phyloP scores from a whole-genome alignment of 1,140 invertebrate genomes.

The Zophobas atratus region DNA sequence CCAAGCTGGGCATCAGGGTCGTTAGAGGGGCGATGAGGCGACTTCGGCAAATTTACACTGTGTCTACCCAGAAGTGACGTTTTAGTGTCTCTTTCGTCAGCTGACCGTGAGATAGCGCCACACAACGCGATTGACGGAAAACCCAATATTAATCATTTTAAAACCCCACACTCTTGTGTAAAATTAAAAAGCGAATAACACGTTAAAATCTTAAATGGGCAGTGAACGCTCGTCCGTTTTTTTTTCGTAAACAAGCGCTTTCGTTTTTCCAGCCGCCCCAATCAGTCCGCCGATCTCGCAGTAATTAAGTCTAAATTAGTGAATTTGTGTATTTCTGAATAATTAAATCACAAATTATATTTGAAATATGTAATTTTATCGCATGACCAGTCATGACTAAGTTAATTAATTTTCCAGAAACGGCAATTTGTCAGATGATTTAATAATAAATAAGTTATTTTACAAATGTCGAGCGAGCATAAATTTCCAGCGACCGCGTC shows the following conservation, averaged over 20 bases:
- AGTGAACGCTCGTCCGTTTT: background rate
- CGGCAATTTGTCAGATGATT: constrained; percentile 50
- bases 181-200: too few species aligned
- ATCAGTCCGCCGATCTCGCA: constrained; percentile 4
- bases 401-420: constrained; percentile 54
- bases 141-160: too few species aligned
- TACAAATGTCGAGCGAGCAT: constrained; percentile 14
- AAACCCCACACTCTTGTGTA: too few species aligned
- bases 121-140: too few species aligned
- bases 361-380: constrained; percentile 53
- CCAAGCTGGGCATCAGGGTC: too few species aligned
- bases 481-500: constrained; percentile 23
- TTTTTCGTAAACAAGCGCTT: too few species aligned
- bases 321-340: constrained; percentile 51
- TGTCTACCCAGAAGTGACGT: too few species aligned
- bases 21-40: too few species aligned
- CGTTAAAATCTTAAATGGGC: background rate
- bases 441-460: constrained; percentile 46
- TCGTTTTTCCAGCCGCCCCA: background rate
- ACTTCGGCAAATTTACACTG: too few species aligned
- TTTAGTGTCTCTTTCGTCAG: too few species aligned
- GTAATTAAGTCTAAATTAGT: constrained; percentile 43
- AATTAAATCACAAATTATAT: constrained; percentile 53
- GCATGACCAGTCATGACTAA: constrained; percentile 51
- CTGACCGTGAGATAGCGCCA: too few species aligned